Conservation (phyloP, 2,888 invertebrate species). For the Athalia cordata region DNA sequence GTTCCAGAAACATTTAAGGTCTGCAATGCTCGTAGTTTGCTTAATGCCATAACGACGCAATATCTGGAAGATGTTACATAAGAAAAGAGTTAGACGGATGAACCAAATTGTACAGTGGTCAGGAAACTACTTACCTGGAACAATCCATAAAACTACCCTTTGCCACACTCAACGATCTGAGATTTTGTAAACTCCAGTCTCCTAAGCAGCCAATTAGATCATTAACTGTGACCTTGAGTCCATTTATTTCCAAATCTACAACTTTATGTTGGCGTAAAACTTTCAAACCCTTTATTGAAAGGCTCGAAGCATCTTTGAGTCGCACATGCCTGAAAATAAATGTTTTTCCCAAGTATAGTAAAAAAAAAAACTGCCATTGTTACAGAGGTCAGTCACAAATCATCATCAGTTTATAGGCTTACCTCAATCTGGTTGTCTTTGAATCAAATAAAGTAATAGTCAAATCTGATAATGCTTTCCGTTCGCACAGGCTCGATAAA, state of each 20-base stretch:
- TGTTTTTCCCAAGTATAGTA: neutral
- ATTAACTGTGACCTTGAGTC: constrained; percentile 77
- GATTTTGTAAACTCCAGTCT: constrained; percentile 80
- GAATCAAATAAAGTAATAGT: constrained; percentile 79
- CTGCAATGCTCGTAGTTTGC: constrained; percentile 78
- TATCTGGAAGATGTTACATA: constrained; percentile 67
- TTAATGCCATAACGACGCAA: constrained; percentile 78
- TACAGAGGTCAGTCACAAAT: constrained; percentile 5
- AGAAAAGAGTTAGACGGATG: constrained; percentile 2
- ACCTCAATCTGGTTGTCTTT: constrained; percentile 77
- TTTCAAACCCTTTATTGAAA: constrained; percentile 78
- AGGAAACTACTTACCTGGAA: constrained; percentile 71
- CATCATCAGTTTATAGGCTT: constrained; percentile 43
- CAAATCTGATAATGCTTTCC: constrained; percentile 77
- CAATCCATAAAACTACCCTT: constrained; percentile 79
- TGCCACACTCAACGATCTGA: constrained; percentile 78
- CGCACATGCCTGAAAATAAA: constrained; percentile 74
- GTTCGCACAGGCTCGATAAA: constrained; percentile 76
- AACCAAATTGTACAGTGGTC: constrained; percentile 37
- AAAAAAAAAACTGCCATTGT: no score
- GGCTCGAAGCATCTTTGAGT: constrained; percentile 77
- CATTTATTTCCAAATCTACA: constrained; percentile 77
- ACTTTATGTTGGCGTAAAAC: constrained; percentile 80
- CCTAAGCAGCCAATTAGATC: constrained; percentile 80
- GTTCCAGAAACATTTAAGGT: constrained; percentile 80